Conservation (phyloP, 2,797 vertebrate species). For the Gallinago solitaria region DNA sequence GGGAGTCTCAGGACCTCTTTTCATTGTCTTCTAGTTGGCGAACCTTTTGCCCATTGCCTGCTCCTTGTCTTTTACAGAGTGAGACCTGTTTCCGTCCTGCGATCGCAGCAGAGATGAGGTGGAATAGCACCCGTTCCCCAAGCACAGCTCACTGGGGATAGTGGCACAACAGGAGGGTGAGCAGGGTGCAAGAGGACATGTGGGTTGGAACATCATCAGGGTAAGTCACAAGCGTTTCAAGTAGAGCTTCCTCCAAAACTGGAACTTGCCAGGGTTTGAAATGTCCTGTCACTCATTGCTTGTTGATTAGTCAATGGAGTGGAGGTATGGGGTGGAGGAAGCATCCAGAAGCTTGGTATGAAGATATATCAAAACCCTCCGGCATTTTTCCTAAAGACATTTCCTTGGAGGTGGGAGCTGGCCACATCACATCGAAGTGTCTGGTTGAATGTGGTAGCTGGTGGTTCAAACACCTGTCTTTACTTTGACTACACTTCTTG, state of each 20-base stretch:
- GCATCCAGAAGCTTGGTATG: background rate
- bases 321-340: background rate
- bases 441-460: accelerated
- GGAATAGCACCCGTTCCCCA: background rate
- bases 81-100: background rate
- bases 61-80: background rate
- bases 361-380: background rate
- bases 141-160: background rate
- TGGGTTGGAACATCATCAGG: background rate
- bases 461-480: background rate
- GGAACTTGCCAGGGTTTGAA: background rate
- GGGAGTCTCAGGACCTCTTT: background rate
- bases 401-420: background rate
- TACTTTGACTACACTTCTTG: accelerated
- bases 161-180: background rate
- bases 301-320: background rate
- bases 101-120: accelerated
- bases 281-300: background rate
- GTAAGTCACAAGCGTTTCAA: accelerated
- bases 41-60: background rate
- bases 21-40: background rate
- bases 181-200: background rate
- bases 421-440: accelerated
- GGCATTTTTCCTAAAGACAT: background rate
- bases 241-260: background rate